Evolutionary conservation across 2,797 vertebrate genomes (phyloP).

Genomic region (Rhincodon typus): DNA sequence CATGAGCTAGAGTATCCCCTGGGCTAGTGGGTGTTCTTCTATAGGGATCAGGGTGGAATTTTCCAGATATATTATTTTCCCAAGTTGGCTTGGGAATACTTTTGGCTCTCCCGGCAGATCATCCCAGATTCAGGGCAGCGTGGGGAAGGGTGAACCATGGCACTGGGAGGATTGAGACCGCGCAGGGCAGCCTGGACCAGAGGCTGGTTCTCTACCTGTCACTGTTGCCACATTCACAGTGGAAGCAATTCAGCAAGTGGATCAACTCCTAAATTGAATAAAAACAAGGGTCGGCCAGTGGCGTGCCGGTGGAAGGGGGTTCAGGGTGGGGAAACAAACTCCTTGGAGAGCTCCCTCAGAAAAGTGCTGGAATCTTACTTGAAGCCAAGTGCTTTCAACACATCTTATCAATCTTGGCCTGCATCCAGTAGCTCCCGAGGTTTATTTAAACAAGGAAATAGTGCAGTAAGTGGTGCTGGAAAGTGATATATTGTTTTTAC

Average conservation of each 20-base stretch:
- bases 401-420: not conserved
- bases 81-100: not conserved
- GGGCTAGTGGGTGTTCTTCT: not conserved
- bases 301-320: not conserved
- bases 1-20: not conserved
- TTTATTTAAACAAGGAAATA: constrained; percentile 25
- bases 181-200: not conserved
- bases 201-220: not conserved
- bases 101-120: not conserved
- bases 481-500: constrained; percentile 29
- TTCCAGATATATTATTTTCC: not conserved
- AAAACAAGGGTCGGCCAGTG: too few relatives aligned
- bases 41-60: not conserved
- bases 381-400: not conserved
- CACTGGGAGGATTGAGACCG: not conserved
- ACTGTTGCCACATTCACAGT: not conserved
- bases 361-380: not conserved
- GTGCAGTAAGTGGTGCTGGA: constrained; percentile 27
- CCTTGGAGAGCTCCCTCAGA: not conserved
- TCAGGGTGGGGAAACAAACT: not conserved
- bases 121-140: not conserved
- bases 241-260: too few relatives aligned
- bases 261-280: not conserved
- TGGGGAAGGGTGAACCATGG: not conserved
- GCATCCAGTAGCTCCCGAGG: not conserved